A percentile compares a stretch with the other conserved stretches of the same genome.
phyloP scores from a whole-genome alignment of 2,113 vertebrate genomes.

The Saimiri boliviensis region DNA sequence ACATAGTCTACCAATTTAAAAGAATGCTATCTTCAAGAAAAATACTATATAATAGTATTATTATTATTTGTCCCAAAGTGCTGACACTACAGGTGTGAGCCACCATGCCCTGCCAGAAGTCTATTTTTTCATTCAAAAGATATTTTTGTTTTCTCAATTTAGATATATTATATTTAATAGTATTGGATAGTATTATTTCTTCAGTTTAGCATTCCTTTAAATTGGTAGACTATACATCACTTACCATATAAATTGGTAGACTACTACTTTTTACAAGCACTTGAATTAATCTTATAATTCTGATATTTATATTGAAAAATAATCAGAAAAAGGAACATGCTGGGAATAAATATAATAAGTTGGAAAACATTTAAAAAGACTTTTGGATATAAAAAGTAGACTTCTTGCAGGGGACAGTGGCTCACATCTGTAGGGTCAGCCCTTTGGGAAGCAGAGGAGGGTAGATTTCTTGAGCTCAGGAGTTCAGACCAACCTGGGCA shows the following conservation, averaged over 20 bases:
- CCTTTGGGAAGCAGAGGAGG: too few species aligned
- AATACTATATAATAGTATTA: neutral
- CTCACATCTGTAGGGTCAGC: too few species aligned
- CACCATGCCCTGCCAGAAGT: too few species aligned
- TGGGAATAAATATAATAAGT: neutral
- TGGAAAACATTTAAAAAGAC: neutral
- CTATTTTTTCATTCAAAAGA: neutral
- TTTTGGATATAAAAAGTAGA: neutral
- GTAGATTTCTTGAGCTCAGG: too few species aligned
- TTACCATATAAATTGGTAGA: neutral
- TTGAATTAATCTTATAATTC: neutral
- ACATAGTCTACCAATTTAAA: neutral
- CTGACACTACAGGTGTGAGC: too few species aligned
- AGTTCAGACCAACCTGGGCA: too few species aligned
- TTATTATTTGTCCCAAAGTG: too few species aligned
- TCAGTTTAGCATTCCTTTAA: neutral
- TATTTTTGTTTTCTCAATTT: neutral
- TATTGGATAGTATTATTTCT: neutral
- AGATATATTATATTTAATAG: neutral
- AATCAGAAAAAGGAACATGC: neutral
- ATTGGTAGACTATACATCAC: neutral
- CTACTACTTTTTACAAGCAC: neutral
- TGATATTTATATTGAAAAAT: neutral
- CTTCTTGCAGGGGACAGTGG: too few species aligned
- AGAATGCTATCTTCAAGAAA: neutral